Conservation (phyloP, 1,140 invertebrate genomes). For the Sesamia nonagrioides region DNA sequence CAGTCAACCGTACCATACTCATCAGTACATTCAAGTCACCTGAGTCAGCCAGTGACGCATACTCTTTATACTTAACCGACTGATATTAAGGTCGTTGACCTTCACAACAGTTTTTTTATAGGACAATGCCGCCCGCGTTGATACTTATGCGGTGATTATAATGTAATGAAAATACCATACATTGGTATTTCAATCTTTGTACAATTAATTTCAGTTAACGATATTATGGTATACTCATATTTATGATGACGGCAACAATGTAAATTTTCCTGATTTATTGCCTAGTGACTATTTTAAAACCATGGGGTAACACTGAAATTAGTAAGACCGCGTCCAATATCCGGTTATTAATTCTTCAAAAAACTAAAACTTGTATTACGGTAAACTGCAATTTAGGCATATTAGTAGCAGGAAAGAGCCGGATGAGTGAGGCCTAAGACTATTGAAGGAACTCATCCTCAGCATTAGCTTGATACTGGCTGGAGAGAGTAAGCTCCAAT, state of each 20-base stretch:
- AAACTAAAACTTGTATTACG: neutral
- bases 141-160: neutral
- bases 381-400: no score
- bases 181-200: no score
- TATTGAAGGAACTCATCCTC: no score
- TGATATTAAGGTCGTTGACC: slow-evolving; percentile 21
- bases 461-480: no score
- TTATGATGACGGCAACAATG: neutral
- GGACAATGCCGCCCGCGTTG: slow-evolving; percentile 32
- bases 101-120: slow-evolving; percentile 32
- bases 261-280: slow-evolving; percentile 17
- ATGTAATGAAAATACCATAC: no score
- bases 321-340: neutral
- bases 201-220: no score
- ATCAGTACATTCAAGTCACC: slow-evolving; percentile 41
- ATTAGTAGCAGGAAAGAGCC: no score
- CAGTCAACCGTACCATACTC: slow-evolving; percentile 23
- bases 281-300: neutral
- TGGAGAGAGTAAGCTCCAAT: no score
- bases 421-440: no score
- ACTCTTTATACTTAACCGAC: slow-evolving; percentile 21
- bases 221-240: neutral
- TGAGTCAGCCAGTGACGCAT: slow-evolving; percentile 52
- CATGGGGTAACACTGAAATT: neutral
- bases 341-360: slow-evolving; percentile 7